Base-by-base conservation (phyloP, 2,888 invertebrate species). In the Lycocerus yunnanus region DNA sequence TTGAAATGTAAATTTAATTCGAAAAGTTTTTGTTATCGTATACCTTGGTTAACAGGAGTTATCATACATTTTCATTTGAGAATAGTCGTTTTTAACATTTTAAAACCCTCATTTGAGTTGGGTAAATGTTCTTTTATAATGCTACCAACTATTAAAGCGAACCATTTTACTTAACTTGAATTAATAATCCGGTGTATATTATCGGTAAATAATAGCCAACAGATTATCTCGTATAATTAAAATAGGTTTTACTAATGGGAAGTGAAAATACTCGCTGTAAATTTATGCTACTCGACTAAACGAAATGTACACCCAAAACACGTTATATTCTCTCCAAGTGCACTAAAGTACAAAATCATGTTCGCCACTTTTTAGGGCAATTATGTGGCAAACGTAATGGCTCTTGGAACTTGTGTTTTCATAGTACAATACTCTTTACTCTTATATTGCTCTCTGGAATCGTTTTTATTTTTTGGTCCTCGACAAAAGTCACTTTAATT, bases 261-360 rank as follows among this genome's bases (percentile, higher is more conserved):
- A 71, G 59, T 58, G 58, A 66, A 65, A 71, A 71, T 21, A 58
- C 58, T 66, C 13, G 11, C 18, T 60, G 24, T 63, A 58, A 66
- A 71, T 71, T 71, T 58, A 65, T 58, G 66, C 21, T 58, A 21
- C 61, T 63, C 63, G 15, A 65, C 65, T 71, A 74, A 71, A 71
- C 68, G 68, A 71, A 74, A 69, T 75, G 65, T 61, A 69, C 71
- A 72, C 73, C 63, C 65, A 66, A 65, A 67, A 59, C 58, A 65
- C 71, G 66, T 70, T 72, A 63, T 69, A 70, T 59, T 65, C 71
- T 61, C 66, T 58, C 65, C 68, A 18, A 66, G 69, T 66, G 66
- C 58, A 15, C 70, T 68, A 78, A 76, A 79, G 79, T 79, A 77
- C 75, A 78, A 77, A 79, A 77, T 78, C 79, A 75, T 79, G 79